A percentile compares a stretch with the other conserved stretches of the same genome.
Evolutionary conservation across 37 sponge, comb jelly and placozoan species (phyloP).

Genomic region (Diacarnus erythraeanus): DNA sequence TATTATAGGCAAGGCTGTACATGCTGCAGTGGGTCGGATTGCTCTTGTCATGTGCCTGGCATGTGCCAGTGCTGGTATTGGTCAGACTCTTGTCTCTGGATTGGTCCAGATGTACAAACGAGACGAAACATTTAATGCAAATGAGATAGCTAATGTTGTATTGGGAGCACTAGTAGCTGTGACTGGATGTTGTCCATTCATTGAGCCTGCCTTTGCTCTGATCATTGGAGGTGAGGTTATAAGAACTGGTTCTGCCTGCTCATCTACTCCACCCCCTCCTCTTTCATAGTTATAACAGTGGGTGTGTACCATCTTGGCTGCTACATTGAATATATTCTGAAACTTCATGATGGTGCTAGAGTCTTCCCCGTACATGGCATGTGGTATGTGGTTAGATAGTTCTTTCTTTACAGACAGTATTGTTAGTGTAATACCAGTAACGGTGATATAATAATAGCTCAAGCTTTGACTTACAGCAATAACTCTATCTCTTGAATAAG

Average conservation of each 20-base stretch:
- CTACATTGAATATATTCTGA: constrained; percentile 41
- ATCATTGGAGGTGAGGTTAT: constrained; percentile 68
- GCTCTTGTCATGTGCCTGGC: constrained; percentile 79
- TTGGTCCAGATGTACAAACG: constrained; percentile 80
- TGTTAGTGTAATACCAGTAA: too few species aligned
- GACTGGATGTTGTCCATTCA: constrained; percentile 83
- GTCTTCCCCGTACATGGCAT: constrained; percentile 88
- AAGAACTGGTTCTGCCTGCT: too few species aligned
- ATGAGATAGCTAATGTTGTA: constrained; percentile 87
- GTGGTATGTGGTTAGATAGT: too few species aligned
- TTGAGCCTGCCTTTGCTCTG: constrained; percentile 62
- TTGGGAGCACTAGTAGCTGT: constrained; percentile 80
- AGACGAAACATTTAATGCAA: constrained; percentile 74
- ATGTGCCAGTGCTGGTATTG: constrained; percentile 71
- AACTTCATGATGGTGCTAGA: constrained; percentile 81
- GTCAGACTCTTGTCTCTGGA: constrained; percentile 62
- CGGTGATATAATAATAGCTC: too few species aligned
- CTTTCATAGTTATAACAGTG: constrained; percentile 45
- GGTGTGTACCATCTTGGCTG: constrained; percentile 78
- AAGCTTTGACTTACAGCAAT: too few species aligned
- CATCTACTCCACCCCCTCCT: too few species aligned
- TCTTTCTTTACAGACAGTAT: too few species aligned
- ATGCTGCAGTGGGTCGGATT: constrained; percentile 80
- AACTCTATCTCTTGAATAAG: too few species aligned
- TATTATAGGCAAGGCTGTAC: constrained; percentile 49